phyloP scores from a whole-genome alignment of 2,113 vertebrate genomes.

The Mola mola region DNA sequence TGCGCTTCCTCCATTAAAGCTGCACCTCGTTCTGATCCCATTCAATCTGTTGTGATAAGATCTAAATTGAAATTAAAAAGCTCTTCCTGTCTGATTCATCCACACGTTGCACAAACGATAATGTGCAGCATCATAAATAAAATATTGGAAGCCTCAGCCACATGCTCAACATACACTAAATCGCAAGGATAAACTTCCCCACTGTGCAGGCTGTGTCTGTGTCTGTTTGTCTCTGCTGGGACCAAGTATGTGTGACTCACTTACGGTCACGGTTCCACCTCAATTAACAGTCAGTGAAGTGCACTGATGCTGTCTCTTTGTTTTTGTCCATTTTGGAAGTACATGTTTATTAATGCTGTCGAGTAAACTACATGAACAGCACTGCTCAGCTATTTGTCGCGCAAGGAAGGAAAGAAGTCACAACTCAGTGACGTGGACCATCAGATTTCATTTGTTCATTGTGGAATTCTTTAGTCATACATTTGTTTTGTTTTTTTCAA shows the following conservation, averaged over 20 bases:
- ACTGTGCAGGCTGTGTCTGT: constrained; percentile 19
- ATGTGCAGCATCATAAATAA: constrained; percentile 59
- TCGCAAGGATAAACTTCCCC: constrained; percentile 23
- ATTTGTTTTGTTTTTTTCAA: no score
- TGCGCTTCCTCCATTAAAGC: constrained; percentile 53
- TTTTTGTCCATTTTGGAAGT: constrained; percentile 25
- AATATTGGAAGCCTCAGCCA: constrained; percentile 51
- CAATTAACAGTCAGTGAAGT: constrained; percentile 42
- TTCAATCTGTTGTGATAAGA: constrained; percentile 63
- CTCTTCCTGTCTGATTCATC: constrained; percentile 58
- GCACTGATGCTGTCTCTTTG: constrained; percentile 20
- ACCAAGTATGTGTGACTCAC: constrained; percentile 38
- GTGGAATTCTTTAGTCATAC: neutral
- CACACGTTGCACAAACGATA: constrained; percentile 37
- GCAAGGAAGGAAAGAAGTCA: neutral
- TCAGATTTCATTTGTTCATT: neutral
- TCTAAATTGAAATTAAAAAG: constrained; percentile 61
- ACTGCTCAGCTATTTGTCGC: neutral
- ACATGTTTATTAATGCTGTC: constrained; percentile 10
- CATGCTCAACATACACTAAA: constrained; percentile 42
- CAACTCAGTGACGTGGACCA: neutral
- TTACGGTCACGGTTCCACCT: constrained; percentile 41
- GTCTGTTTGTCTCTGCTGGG: constrained; percentile 33
- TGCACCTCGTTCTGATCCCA: constrained; percentile 44
- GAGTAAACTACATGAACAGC: constrained; percentile 5